A percentile compares a stretch with the other conserved stretches of the same genome.
These are phyloP conservation scores for Lasioglossum pauxillum DNA, from an alignment of 2,888 invertebrate species.

Conservation along the genomic window DNA sequence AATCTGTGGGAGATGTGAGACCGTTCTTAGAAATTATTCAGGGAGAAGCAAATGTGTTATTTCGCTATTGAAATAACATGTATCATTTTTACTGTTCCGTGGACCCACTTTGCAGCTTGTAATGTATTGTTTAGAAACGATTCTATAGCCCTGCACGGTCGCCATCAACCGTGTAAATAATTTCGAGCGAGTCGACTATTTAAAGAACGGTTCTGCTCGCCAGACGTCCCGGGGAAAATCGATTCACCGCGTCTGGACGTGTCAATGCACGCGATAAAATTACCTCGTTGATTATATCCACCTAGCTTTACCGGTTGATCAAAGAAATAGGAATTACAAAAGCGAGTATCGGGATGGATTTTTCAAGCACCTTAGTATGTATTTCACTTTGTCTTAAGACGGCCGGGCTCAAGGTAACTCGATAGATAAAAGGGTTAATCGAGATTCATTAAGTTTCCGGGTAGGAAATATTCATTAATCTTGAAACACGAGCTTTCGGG, in stretches of 20 bases:
- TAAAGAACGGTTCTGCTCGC: slow-evolving; percentile 9
- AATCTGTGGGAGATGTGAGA: neutral
- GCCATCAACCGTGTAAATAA: slow-evolving; percentile 2
- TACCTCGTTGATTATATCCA: neutral
- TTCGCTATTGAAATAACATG: neutral
- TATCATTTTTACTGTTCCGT: neutral
- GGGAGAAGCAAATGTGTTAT: neutral
- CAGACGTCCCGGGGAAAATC: slow-evolving; percentile 23
- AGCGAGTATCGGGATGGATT: slow-evolving; percentile 13
- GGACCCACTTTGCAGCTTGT: neutral
- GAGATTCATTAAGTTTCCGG: slow-evolving; percentile 48
- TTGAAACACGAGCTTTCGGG: slow-evolving; percentile 30
- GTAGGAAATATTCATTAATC: slow-evolving; percentile 49
- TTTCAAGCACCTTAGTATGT: neutral
- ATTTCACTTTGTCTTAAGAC: neutral
- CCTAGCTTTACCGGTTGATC: neutral
- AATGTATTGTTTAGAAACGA: neutral
- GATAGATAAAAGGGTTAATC: slow-evolving; percentile 45
- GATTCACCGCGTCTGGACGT: slow-evolving; percentile 41
- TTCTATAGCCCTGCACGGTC: neutral
- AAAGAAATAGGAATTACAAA: neutral
- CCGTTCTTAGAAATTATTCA: too few species aligned
- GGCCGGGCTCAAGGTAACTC: neutral
- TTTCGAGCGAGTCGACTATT: slow-evolving; percentile 16
- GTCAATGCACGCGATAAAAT: slow-evolving; percentile 32